Conservation (phyloP, 2,113 vertebrate genomes). For the Turnix velox region DNA sequence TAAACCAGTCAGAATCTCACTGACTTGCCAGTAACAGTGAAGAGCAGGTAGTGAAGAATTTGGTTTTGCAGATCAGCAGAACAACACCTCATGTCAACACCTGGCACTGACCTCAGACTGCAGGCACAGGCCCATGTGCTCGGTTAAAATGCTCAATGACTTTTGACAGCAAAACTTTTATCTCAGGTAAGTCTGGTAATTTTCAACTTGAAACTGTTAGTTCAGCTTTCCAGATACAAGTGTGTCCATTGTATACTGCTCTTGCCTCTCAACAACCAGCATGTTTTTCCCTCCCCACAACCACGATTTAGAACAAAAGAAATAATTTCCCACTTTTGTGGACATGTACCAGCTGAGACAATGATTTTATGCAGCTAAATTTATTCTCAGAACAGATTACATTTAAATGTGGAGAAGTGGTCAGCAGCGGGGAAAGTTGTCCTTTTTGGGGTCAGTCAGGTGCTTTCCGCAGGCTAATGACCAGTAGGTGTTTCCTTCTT, state of each 20-base stretch:
- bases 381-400: constrained; percentile 95
- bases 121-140: not conserved
- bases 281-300: not conserved
- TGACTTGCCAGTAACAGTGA: not conserved
- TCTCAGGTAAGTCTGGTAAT: not conserved
- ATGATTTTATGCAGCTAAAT: constrained; percentile 72
- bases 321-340: not conserved
- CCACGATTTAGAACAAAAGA: not conserved
- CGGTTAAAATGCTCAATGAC: not conserved
- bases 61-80: not conserved
- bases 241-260: not conserved
- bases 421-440: constrained; percentile 68
- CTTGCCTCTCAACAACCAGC: not conserved
- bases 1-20: not conserved
- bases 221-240: not conserved
- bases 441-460: not conserved
- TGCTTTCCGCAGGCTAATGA: not conserved
- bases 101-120: not conserved
- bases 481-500: not conserved
- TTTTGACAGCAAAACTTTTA: not conserved
- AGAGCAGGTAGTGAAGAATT: not conserved
- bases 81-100: not conserved
- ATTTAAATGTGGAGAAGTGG: constrained; percentile 84
- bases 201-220: not conserved
- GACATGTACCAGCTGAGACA: constrained; percentile 62